Evolutionary conservation across 2,888 invertebrate genomes (phyloP).

Genomic region (Spodoptera exigua): DNA sequence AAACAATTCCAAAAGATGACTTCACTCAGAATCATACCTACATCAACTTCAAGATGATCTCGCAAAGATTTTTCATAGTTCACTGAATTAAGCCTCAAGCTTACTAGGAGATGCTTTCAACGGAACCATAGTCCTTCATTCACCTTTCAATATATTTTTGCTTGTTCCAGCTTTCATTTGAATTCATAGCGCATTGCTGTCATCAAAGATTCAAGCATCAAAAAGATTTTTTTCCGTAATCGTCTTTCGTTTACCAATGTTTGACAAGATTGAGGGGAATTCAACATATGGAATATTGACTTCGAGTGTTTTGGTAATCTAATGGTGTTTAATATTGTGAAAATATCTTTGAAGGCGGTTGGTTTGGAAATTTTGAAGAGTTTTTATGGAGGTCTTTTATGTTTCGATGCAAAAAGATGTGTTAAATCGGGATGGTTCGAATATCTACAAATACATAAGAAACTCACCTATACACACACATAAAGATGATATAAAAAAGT

Average conservation of each 20-base stretch:
- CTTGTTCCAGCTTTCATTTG: constrained; percentile 32
- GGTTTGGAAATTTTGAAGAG: constrained; percentile 1
- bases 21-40: constrained; percentile 27
- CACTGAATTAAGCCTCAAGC: constrained; percentile 25
- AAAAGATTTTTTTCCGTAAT: constrained; percentile 57
- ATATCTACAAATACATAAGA: too few relatives aligned
- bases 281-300: constrained; percentile 33
- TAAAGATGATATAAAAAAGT: too few relatives aligned
- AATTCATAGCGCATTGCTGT: constrained; percentile 52
- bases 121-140: constrained; percentile 6
- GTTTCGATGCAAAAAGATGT: too few relatives aligned
- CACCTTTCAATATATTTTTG: constrained; percentile 5
- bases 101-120: constrained; percentile 8
- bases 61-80: constrained; percentile 42
- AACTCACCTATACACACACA: too few relatives aligned
- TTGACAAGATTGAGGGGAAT: constrained; percentile 47
- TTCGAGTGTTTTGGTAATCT: constrained; percentile 32
- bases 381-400: neutral
- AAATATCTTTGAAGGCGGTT: constrained; percentile 9
- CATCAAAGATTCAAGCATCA: constrained; percentile 56
- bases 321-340: constrained; percentile 22
- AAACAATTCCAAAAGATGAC: too few relatives aligned
- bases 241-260: constrained; percentile 59
- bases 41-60: constrained; percentile 18
- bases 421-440: too few relatives aligned